Conservation (phyloP, 2,888 invertebrate genomes). For the Drosophila putrida region DNA sequence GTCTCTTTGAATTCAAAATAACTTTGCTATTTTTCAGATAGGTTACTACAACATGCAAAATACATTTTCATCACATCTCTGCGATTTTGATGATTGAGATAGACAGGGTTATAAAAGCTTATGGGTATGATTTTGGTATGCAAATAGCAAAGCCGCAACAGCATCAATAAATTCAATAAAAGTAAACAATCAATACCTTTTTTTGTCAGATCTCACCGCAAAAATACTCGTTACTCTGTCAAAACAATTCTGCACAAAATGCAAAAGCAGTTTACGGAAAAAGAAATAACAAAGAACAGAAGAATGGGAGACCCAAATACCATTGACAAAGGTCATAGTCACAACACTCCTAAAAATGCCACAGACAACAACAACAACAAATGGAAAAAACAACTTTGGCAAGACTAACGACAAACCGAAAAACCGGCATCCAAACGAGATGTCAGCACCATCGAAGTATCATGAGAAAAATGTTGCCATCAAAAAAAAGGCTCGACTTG, state of each 20-base stretch:
- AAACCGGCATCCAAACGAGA: slow-evolving; percentile 59
- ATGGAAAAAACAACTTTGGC: slow-evolving; percentile 30
- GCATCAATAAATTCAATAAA: slow-evolving; percentile 36
- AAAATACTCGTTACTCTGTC: slow-evolving; percentile 40
- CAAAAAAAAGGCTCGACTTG: not conserved
- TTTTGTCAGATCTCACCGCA: slow-evolving; percentile 18
- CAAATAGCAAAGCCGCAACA: slow-evolving; percentile 25
- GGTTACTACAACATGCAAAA: too few species aligned
- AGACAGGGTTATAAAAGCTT: slow-evolving; percentile 5
- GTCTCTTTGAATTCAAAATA: too few species aligned
- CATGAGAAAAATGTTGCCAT: slow-evolving; percentile 46
- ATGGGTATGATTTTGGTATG: slow-evolving; percentile 17
- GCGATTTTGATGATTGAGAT: not conserved
- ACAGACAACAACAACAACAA: slow-evolving; percentile 37
- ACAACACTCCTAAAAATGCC: slow-evolving; percentile 57
- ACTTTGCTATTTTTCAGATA: too few species aligned
- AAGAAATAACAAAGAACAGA: slow-evolving; percentile 11
- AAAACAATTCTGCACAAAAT: slow-evolving; percentile 45
- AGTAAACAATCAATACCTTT: slow-evolving; percentile 29
- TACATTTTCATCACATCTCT: too few species aligned
- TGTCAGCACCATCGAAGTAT: slow-evolving; percentile 49
- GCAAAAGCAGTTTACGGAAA: slow-evolving; percentile 41
- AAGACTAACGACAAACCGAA: slow-evolving; percentile 36
- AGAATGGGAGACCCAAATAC: slow-evolving; percentile 57
- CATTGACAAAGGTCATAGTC: slow-evolving; percentile 79